Percentiles rank a stretch among this genome's conserved stretches.
These are phyloP conservation scores for Drosophila saltans DNA, from an alignment of 1,140 invertebrate genomes.

Conservation along the genomic window DNA sequence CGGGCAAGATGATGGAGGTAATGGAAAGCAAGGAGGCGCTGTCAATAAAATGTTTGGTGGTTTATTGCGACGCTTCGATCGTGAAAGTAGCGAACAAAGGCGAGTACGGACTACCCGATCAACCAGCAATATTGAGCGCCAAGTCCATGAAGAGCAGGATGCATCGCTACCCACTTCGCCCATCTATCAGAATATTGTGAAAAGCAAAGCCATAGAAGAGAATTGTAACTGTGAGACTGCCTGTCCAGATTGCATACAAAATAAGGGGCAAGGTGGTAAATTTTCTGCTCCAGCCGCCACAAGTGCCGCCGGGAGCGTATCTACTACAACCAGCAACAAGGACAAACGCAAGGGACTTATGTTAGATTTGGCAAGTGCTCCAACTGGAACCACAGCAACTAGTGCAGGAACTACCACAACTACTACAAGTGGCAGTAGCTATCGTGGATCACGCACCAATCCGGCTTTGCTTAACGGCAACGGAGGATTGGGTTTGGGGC, in stretches of 20 bases:
- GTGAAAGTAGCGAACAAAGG: constrained; percentile 73
- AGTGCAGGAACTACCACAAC: constrained; percentile 42
- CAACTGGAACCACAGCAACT: constrained; percentile 18
- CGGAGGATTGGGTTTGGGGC: constrained; percentile 30
- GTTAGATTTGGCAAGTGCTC: constrained; percentile 85
- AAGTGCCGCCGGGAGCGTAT: neutral
- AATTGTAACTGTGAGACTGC: constrained; percentile 64
- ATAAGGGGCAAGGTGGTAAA: constrained; percentile 22
- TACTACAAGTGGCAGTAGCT: constrained; percentile 41
- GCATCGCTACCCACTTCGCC: constrained; percentile 47
- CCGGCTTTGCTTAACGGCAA: constrained; percentile 67
- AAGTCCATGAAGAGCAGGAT: constrained; percentile 53
- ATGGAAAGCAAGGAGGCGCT: constrained; percentile 84
- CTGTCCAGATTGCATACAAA: constrained; percentile 64
- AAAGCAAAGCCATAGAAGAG: constrained; percentile 41
- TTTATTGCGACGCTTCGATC: constrained; percentile 88
- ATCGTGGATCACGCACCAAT: constrained; percentile 58
- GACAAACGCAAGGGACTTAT: constrained; percentile 85
- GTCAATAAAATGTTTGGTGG: constrained; percentile 87
- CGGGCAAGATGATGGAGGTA: constrained; percentile 78
- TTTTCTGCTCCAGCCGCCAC: neutral
- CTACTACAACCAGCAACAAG: constrained; percentile 54
- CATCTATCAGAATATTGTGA: constrained; percentile 73
- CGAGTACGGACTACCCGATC: constrained; percentile 72
- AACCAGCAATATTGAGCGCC: constrained; percentile 76